phyloP scores from a whole-genome alignment of 2,888 invertebrate genomes.

The Scaeva pyrastri region DNA sequence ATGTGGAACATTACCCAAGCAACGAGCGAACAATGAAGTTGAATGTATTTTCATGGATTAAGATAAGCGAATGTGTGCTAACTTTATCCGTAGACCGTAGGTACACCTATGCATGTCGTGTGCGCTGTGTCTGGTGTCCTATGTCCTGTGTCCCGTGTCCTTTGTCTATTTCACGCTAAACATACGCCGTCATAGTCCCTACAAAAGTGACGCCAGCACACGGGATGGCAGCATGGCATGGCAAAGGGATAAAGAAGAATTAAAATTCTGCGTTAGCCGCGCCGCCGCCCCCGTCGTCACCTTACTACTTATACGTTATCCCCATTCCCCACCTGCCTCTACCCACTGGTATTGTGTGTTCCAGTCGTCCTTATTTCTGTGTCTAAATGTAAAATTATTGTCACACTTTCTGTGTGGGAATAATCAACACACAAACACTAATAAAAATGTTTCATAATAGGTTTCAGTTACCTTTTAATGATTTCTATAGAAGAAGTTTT shows the following conservation, averaged over 20 bases:
- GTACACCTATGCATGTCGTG: slow-evolving; percentile 20
- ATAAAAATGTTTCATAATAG: slow-evolving; percentile 21
- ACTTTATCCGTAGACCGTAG: slow-evolving; percentile 41
- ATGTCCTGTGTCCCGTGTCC: too few relatives aligned
- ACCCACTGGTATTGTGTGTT: slow-evolving; percentile 3
- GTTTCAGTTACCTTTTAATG: slow-evolving; percentile 53
- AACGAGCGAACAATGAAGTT: slow-evolving; percentile 75
- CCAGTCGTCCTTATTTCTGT: slow-evolving; percentile 34
- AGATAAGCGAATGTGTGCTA: slow-evolving; percentile 73
- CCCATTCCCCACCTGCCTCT: background rate
- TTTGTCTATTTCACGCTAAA: too few relatives aligned
- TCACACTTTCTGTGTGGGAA: slow-evolving; percentile 49
- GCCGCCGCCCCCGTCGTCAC: too few relatives aligned
- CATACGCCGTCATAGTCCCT: too few relatives aligned
- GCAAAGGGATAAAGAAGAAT: slow-evolving; percentile 29
- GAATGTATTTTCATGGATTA: slow-evolving; percentile 74
- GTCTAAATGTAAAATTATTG: slow-evolving; percentile 67
- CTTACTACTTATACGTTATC: slow-evolving; percentile 41
- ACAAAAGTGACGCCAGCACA: too few relatives aligned
- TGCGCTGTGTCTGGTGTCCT: slow-evolving; percentile 21
- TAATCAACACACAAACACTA: slow-evolving; percentile 32
- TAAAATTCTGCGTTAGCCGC: slow-evolving; percentile 40
- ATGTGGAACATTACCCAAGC: slow-evolving; percentile 73
- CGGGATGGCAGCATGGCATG: background rate
- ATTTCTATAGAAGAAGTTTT: slow-evolving; percentile 35